Evolutionary conservation across 2,888 invertebrate genomes (phyloP), one percentile per base, ranked within the genome.

Genomic region (Lycocerus yunnanus): DNA sequence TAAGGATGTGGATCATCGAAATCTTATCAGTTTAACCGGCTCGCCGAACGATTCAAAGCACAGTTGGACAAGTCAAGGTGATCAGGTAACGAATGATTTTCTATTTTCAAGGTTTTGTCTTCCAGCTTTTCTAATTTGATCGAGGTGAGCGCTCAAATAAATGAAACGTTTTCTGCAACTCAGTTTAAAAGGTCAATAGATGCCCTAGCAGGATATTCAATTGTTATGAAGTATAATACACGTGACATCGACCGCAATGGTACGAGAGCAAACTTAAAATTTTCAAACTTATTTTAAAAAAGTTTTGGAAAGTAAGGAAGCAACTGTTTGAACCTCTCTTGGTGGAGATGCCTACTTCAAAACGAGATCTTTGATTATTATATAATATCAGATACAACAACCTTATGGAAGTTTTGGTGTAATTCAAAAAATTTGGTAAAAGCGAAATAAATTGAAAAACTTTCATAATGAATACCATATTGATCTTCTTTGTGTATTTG

Each of bases 21-120:
- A 96, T 87, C 87, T 96, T 76, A 96, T 96, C 83, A 93, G 95
- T 74, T 86, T 96, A 68, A 95, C 95, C 11, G 94, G 95, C 58
- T 94, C 93, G 16, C 92, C 92, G 0, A 88, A 84, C 61, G 81
- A 80, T 60, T 20, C 75, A 59, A 58, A 43, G 65, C 16, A 72
- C 8, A 69, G 82, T 13, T 81, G 81, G 77, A 82, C 75, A 24
- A 68, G 76, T 68, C 78, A 76, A 66, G 77, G 66, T 72, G 88
- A 88, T 71, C 88, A 88, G 83, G 88, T 88, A 81, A 82, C 82
- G n/a, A 43, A 43, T 8, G n/a, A 43, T 43, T 43, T 43, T 43
- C n/a, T 43, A 43, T 43, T 43, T 4, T 43, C 43, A 3, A 43
- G n/a, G 43, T 43, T n/a, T 43, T 4, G 1, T 43, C 4, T 43